phyloP scores from a whole-genome alignment of 2,888 invertebrate species.

The Sceliomorpha sp. region DNA sequence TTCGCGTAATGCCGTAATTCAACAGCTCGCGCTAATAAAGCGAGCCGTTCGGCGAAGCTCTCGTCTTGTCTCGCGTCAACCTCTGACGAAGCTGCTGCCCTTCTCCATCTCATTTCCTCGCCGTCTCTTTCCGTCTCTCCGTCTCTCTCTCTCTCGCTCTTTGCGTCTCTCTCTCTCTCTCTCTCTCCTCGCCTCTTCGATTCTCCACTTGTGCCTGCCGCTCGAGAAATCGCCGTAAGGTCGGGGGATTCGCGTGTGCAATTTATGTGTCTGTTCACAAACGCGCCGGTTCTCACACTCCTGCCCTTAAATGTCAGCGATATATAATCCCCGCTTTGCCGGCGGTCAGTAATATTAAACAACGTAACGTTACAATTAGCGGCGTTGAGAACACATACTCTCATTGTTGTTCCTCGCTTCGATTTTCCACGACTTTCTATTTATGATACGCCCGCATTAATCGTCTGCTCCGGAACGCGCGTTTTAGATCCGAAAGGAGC shows the following conservation, averaged over 20 bases:
- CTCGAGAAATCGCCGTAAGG: constrained; percentile 54
- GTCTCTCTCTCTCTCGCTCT: too few relatives aligned
- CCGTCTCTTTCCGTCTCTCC: too few relatives aligned
- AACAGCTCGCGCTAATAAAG: constrained; percentile 43
- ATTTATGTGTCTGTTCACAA: constrained; percentile 55
- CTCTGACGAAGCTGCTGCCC: constrained; percentile 33
- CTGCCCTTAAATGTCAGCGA: constrained; percentile 56
- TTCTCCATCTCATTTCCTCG: too few relatives aligned
- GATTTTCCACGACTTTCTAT: constrained; percentile 4
- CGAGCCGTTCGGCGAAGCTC: constrained; percentile 13
- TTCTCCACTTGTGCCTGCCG: constrained; percentile 41
- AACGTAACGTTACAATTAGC: constrained; percentile 55
- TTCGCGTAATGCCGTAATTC: constrained; percentile 20
- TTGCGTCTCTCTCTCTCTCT: too few relatives aligned
- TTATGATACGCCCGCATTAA: constrained; percentile 15
- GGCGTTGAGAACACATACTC: constrained; percentile 8
- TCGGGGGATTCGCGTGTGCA: constrained; percentile 47
- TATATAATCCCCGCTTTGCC: constrained; percentile 46
- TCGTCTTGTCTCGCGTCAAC: constrained; percentile 45
- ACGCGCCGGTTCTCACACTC: constrained; percentile 56
- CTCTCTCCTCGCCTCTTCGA: constrained; percentile 46
- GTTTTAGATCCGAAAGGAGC: not conserved
- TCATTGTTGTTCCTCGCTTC: constrained; percentile 18
- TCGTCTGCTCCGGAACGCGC: not conserved
- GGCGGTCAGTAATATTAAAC: constrained; percentile 52